These are phyloP conservation scores for Bellardia pandia DNA, from an alignment of 2,888 invertebrate genomes.

Conservation along the genomic window DNA sequence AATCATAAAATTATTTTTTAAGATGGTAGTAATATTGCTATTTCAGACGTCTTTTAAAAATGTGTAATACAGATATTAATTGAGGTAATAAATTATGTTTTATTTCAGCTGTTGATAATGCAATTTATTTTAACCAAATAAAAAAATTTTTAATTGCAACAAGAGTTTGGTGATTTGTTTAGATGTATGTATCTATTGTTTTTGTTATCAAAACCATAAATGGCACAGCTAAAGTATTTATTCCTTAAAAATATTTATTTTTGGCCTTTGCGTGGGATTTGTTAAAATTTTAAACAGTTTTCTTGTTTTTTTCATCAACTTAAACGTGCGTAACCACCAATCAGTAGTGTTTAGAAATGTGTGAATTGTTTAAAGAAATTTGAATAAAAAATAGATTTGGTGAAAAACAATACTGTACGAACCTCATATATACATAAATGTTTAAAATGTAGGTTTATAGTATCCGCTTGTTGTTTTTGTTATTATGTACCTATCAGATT, in stretches of 20 bases:
- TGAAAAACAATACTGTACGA: neutral
- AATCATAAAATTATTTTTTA: conserved; percentile 5
- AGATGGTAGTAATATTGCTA: neutral
- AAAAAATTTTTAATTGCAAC: neutral
- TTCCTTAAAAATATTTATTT: conserved; percentile 20
- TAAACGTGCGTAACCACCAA: conserved; percentile 24
- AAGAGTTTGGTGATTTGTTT: neutral
- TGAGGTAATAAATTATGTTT: conserved; percentile 15
- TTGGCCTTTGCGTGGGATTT: conserved; percentile 51
- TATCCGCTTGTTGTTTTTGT: neutral
- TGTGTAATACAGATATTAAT: conserved; percentile 3
- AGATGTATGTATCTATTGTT: neutral
- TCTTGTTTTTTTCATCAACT: neutral
- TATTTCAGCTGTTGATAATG: neutral
- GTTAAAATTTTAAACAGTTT: conserved; percentile 25
- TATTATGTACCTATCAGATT: too few species aligned
- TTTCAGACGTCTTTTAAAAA: neutral
- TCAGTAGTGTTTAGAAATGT: conserved; percentile 1
- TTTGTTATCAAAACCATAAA: conserved; percentile 8
- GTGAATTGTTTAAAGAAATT: neutral
- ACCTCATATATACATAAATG: neutral
- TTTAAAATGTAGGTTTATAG: neutral
- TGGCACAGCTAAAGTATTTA: neutral
- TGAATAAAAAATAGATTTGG: neutral
- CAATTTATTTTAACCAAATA: neutral